These are phyloP conservation scores for Lissonota sp. DNA, from an alignment of 2,888 invertebrate species.

Conservation along the genomic window DNA sequence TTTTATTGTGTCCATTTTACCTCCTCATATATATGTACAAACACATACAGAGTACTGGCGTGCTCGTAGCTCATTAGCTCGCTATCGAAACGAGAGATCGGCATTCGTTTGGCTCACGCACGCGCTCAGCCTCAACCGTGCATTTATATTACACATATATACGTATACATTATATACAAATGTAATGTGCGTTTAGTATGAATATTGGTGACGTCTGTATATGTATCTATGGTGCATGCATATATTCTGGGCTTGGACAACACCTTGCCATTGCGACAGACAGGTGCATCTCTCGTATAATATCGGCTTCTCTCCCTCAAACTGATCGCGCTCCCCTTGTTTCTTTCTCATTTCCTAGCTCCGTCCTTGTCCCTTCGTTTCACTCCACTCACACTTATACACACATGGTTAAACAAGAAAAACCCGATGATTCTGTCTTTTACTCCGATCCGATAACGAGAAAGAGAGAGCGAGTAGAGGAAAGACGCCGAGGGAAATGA, in stretches of 20 bases:
- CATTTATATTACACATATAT: constrained; percentile 46
- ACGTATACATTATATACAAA: constrained; percentile 10
- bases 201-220: constrained; percentile 2
- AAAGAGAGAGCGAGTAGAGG: constrained; percentile 38
- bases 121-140: constrained; percentile 63
- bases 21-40: constrained; percentile 9
- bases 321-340: constrained; percentile 48
- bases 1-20: no score
- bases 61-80: constrained; percentile 78
- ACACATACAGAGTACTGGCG: constrained; percentile 62
- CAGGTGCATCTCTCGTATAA: constrained; percentile 73
- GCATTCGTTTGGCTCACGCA: constrained; percentile 77
- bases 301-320: constrained; percentile 55
- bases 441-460: constrained; percentile 73
- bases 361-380: constrained; percentile 49
- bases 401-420: not conserved
- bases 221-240: constrained; percentile 6
- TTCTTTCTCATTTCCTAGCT: constrained; percentile 58
- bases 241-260: constrained; percentile 56
- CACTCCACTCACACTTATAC: constrained; percentile 15
- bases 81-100: constrained; percentile 73
- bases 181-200: constrained; percentile 40
- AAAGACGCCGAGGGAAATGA: constrained; percentile 45
- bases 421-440: not conserved
- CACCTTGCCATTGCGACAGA: constrained; percentile 78